Evolutionary conservation across 2,888 invertebrate genomes (phyloP).

Genomic region (Lypha dubia): DNA sequence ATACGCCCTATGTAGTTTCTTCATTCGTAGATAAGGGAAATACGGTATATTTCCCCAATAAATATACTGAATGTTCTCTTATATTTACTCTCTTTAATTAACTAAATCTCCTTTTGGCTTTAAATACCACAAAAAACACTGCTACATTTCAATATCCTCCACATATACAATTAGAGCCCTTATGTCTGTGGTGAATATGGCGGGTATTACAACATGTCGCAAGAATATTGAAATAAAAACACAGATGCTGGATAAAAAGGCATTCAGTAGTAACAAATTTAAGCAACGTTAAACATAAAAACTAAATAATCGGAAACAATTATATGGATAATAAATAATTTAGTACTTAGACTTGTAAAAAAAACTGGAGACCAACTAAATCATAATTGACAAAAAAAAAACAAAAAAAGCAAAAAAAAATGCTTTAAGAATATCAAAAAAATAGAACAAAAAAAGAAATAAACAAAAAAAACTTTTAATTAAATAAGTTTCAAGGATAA

Average conservation of each 20-base stretch:
- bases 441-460: slow-evolving; percentile 3
- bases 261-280: slow-evolving; percentile 67
- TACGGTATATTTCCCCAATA: no score
- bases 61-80: no score
- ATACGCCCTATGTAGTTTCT: no score
- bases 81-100: background rate
- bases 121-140: background rate
- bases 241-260: slow-evolving; percentile 60
- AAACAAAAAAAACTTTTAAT: slow-evolving; percentile 17
- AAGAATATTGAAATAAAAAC: slow-evolving; percentile 59
- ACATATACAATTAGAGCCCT: slow-evolving; percentile 40
- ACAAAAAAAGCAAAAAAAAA: background rate
- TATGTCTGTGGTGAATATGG: slow-evolving; percentile 64
- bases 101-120: background rate
- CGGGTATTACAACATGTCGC: background rate
- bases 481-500: background rate
- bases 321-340: slow-evolving; percentile 25
- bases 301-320: slow-evolving; percentile 45
- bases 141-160: slow-evolving; percentile 1
- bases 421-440: background rate
- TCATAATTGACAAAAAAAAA: slow-evolving; percentile 1
- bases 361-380: slow-evolving; percentile 37
- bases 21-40: no score
- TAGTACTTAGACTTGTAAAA: slow-evolving; percentile 33
- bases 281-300: slow-evolving; percentile 64